These are phyloP conservation scores for Ophiothrix spiculata DNA, from an alignment of 35 echinoderm and acorn worm genomes.

Conservation along the genomic window DNA sequence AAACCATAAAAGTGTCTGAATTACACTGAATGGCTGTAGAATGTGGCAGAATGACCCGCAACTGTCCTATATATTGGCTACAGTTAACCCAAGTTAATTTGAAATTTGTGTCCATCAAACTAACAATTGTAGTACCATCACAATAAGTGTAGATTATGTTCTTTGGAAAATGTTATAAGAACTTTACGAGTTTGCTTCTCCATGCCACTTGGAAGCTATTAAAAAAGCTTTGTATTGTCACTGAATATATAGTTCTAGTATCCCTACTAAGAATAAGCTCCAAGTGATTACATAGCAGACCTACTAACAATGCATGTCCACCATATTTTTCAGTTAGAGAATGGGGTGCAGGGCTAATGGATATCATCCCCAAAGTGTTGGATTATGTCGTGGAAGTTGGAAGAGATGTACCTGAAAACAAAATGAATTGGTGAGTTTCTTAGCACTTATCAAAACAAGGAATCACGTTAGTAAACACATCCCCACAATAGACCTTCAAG, in stretches of 20 bases:
- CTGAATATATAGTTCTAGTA: neutral
- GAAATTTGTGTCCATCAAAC: too few species aligned
- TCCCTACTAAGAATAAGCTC: neutral
- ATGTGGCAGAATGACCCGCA: too few species aligned
- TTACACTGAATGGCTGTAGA: too few species aligned
- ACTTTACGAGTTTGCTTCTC: neutral
- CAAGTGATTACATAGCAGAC: neutral
- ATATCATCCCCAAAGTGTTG: constrained; percentile 53
- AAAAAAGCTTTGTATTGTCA: neutral
- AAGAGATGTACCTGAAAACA: constrained; percentile 74
- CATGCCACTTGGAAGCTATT: neutral
- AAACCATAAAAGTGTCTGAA: too few species aligned
- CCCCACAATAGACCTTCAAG: neutral
- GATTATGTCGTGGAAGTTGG: constrained; percentile 66
- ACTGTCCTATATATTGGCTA: too few species aligned
- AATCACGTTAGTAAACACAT: neutral
- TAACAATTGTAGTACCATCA: too few species aligned
- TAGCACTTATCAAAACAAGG: neutral
- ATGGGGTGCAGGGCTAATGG: constrained; percentile 76
- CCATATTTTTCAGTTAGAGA: constrained; percentile 21
- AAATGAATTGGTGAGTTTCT: constrained; percentile 58
- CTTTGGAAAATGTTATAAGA: neutral
- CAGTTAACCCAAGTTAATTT: too few species aligned
- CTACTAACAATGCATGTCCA: neutral
- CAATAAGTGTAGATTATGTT: neutral